Conservation (phyloP, 2,113 vertebrate species). For the Orthonyx spaldingii region DNA sequence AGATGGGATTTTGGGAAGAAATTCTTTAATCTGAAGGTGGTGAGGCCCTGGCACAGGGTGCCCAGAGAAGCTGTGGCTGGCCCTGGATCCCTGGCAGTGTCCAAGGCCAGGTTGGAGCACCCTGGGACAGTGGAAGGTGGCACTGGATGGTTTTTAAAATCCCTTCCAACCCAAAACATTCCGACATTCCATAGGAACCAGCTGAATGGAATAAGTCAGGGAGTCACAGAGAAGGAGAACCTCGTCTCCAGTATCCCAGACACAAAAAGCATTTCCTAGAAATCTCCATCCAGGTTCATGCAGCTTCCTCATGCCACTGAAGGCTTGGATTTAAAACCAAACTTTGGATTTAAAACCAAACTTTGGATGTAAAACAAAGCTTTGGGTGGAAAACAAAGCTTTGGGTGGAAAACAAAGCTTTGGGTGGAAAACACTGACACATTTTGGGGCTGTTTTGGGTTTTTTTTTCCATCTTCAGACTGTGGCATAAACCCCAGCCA, state of each 20-base stretch:
- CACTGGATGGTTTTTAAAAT: too few relatives aligned
- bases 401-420: background rate
- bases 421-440: background rate
- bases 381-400: background rate
- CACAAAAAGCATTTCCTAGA: background rate
- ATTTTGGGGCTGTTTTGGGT: background rate
- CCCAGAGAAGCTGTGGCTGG: background rate
- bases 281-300: background rate
- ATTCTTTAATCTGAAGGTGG: background rate
- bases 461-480: background rate
- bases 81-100: background rate
- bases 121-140: accelerated
- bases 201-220: background rate
- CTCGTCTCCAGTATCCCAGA: background rate
- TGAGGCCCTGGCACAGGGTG: background rate
- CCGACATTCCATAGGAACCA: background rate
- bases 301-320: accelerated
- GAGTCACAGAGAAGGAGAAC: background rate
- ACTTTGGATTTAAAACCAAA: background rate
- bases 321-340: background rate
- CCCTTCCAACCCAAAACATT: background rate
- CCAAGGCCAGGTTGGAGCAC: background rate
- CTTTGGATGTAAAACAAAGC: background rate
- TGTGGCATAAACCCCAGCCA: background rate
- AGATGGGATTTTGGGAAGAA: background rate